Base-by-base conservation (phyloP, 2,113 vertebrate genomes). In the Barnardius zonarius region DNA sequence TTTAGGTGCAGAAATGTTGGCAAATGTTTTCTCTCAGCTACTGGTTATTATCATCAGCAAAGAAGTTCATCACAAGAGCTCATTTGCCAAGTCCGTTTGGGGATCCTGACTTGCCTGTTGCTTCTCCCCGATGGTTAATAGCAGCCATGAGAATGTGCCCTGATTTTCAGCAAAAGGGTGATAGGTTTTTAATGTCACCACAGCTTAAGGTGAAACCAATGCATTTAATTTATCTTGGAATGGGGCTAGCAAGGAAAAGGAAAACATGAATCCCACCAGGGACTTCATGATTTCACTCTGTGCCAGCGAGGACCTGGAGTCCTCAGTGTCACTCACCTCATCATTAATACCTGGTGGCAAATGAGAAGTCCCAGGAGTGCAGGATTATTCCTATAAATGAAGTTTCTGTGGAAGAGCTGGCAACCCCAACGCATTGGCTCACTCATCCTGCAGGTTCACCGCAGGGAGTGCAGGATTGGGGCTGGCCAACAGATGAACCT, bases 151-250 rank as follows among this genome's bases (percentile, higher is more conserved):
- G 23, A 20, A 28, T 9, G 49, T 43, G 62, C 67, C 44, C 61
- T 89, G 76, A 20, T 23, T 62, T 70, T 8, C 48, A 31, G 18
- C 31, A 41, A 51, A 24, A n/a, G 79, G 10, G 37, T 25, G 41
- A 37, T 19, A 39, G 39, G 39, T 9, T 83, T 86, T 79, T 70
- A 66, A 66, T 44, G 51, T 23, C 66, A 75, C 72, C 49, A 51
- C 81, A 83, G 68, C 67, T 55, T 69, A 61, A 51, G 62, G 67
- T 55, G 86, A 83, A 92, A 89, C 54, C 73, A 31, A 48, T 17
- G 39, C 62, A 30, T 62, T 54, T 55, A 7, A 66, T 92, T 89
- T 95, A 83, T 75, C 88, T 89, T 95, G 88, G 88, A 89, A 70
- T 23, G 18, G 55, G 13, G n/a, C 22, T 88, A 23, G 74, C 76